phyloP scores from a whole-genome alignment of 1,140 invertebrate genomes.

The Sycobia sp. region DNA sequence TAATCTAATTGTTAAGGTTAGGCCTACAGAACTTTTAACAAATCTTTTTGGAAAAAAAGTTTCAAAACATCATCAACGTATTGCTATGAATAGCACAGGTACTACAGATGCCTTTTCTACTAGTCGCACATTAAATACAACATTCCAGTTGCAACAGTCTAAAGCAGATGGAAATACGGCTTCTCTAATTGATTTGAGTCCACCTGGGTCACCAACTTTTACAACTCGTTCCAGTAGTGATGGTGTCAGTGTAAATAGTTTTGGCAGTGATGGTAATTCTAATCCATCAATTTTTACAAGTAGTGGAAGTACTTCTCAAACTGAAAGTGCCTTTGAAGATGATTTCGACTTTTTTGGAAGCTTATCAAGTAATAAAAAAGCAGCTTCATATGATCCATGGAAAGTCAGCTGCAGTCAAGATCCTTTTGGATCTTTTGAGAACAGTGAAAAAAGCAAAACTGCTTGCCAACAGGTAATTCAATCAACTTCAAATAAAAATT shows the following conservation, averaged over 20 bases:
- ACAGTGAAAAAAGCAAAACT: slow-evolving; percentile 6
- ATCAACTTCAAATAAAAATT: no score
- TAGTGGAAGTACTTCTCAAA: slow-evolving; percentile 73
- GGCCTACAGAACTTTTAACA: slow-evolving; percentile 53
- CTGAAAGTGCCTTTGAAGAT: slow-evolving; percentile 78
- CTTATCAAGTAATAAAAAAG: slow-evolving; percentile 36
- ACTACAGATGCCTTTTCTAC: background rate
- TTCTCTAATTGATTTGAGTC: slow-evolving; percentile 58
- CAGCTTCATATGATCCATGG: slow-evolving; percentile 50
- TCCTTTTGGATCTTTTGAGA: slow-evolving; percentile 48
- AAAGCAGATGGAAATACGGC: slow-evolving; percentile 29
- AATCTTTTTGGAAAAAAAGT: slow-evolving; percentile 50
- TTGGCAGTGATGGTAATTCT: slow-evolving; percentile 72
- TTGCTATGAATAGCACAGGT: background rate
- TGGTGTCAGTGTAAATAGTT: slow-evolving; percentile 74
- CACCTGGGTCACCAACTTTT: slow-evolving; percentile 74
- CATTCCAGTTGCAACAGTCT: slow-evolving; percentile 8
- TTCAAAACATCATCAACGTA: slow-evolving; percentile 32
- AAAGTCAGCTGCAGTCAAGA: slow-evolving; percentile 46
- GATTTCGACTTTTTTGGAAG: slow-evolving; percentile 70
- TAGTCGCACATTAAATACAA: slow-evolving; percentile 10
- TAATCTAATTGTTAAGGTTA: slow-evolving; percentile 42
- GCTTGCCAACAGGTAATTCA: slow-evolving; percentile 26
- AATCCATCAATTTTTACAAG: slow-evolving; percentile 64
- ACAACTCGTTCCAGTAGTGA: slow-evolving; percentile 76